These are phyloP conservation scores for Lutjanus argentimaculatus DNA, from an alignment of 2,797 vertebrate genomes.

Conservation along the genomic window DNA sequence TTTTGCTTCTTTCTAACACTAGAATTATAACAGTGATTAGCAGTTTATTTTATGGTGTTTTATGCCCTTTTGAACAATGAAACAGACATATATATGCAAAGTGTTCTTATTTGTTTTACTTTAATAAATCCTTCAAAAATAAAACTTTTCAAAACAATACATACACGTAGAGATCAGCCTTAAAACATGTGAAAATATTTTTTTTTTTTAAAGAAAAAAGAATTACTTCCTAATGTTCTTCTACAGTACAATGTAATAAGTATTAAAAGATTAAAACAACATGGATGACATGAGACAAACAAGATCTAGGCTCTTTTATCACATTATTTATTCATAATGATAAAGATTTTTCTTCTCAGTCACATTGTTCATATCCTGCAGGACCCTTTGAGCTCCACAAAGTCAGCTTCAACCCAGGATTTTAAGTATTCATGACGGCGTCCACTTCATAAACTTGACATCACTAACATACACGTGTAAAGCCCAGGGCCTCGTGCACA, in stretches of 20 bases:
- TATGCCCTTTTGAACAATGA: not conserved
- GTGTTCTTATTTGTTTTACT: not conserved
- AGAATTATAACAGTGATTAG: not conserved
- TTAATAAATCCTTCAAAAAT: slow-evolving; percentile 7
- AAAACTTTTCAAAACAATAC: slow-evolving; percentile 33
- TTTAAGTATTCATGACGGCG: not conserved
- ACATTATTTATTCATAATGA: too few relatives aligned
- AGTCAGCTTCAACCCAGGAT: too few relatives aligned
- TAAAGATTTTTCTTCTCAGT: too few relatives aligned
- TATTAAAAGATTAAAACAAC: slow-evolving; percentile 6
- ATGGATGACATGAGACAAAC: not conserved
- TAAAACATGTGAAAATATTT: slow-evolving; percentile 5
- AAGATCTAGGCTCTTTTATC: not conserved
- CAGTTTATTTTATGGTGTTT: not conserved
- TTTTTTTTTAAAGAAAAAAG: too few relatives aligned
- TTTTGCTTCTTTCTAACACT: too few relatives aligned
- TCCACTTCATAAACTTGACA: not conserved
- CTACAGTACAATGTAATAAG: not conserved
- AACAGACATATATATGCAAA: not conserved
- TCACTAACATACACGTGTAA: slow-evolving; percentile 3
- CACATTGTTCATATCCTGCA: too few relatives aligned
- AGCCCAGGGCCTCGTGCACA: slow-evolving; percentile 44
- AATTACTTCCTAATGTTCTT: not conserved
- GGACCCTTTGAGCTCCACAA: too few relatives aligned
- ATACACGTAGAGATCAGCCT: not conserved